Base-by-base conservation (phyloP, 2,888 invertebrate genomes). In the Anoncus sp. region DNA sequence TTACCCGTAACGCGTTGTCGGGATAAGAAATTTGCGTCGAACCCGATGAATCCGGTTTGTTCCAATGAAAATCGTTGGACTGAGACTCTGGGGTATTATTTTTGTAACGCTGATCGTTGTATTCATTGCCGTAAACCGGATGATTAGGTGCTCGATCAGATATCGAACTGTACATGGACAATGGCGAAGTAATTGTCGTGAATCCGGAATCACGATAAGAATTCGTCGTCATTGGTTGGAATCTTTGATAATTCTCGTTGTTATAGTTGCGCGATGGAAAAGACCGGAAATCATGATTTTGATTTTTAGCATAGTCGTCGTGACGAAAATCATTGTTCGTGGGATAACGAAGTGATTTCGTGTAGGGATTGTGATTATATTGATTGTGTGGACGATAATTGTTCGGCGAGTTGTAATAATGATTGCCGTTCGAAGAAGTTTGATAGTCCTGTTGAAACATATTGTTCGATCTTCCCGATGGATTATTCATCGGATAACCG, bases 311-410 rank as follows among this genome's bases (percentile, higher is more conserved):
- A 24, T 65, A 49, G 59, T 67, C 53, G 7, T 77, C 77, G 18
- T 63, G 53, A 20, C 47, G 74, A 47, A 66, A 62, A 22, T 80
- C 49, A 14, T 80, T 75, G 3, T 59, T 53, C 1, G 43, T 14
- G 10, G 45, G 43, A 40, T 47, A 38, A 47, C 66, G 51, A 18
- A 45, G 51, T 9, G 75, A 49, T 18, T 66, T 55, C 3, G 72
- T 27, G 38, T 63, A 27, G 0, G 14, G n/a, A n/a, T 45, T 22
- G n/a, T n/a, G 40, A 51, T 70, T 24, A 35, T 47, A 62, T 10
- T 74, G 75, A 40, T 69, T 57, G 5, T 22, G 55, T 43, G 31
- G 70, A 12, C 51, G 72, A 31, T 72, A 35, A 31, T 67, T 51
- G n/a, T 6, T 6, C 38, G 47, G 31, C 70, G 70, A 71, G 10